phyloP scores from a whole-genome alignment of 2,888 invertebrate genomes.

The Euclidia mi region DNA sequence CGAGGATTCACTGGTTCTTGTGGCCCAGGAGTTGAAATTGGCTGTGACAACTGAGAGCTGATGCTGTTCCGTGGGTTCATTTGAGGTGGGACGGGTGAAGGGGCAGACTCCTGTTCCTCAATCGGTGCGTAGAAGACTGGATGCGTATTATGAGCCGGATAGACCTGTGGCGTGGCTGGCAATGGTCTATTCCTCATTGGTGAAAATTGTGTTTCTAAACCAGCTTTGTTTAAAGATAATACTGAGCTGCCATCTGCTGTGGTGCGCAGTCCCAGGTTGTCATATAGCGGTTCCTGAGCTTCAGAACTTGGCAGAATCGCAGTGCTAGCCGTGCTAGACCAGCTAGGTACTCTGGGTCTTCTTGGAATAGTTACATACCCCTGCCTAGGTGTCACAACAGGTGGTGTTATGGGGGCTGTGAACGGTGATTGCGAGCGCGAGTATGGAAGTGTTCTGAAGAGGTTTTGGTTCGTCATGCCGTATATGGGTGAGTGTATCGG shows the following conservation, averaged over 20 bases:
- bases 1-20: constrained; percentile 85
- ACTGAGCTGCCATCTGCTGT: constrained; percentile 96
- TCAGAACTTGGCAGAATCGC: constrained; percentile 87
- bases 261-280: constrained; percentile 95
- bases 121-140: constrained; percentile 87
- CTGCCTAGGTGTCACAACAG: constrained; percentile 93
- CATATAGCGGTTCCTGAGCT: constrained; percentile 94
- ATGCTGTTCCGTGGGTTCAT: constrained; percentile 86
- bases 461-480: constrained; percentile 91
- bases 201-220: constrained; percentile 86
- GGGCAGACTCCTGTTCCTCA: constrained; percentile 88
- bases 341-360: constrained; percentile 95
- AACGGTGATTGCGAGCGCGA: constrained; percentile 95
- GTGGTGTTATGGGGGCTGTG: constrained; percentile 90
- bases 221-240: constrained; percentile 93
- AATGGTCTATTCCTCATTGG: constrained; percentile 92
- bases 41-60: constrained; percentile 86
- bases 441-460: constrained; percentile 95
- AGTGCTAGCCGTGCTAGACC: constrained; percentile 92
- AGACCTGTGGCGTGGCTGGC: constrained; percentile 90
- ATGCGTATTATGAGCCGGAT: constrained; percentile 82
- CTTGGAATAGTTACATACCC: constrained; percentile 97
- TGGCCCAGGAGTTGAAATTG: constrained; percentile 84
- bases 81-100: constrained; percentile 83
- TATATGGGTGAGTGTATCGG: constrained; percentile 92